phyloP scores from a whole-genome alignment of 2,113 vertebrate genomes.

The Chunga burmeisteri region DNA sequence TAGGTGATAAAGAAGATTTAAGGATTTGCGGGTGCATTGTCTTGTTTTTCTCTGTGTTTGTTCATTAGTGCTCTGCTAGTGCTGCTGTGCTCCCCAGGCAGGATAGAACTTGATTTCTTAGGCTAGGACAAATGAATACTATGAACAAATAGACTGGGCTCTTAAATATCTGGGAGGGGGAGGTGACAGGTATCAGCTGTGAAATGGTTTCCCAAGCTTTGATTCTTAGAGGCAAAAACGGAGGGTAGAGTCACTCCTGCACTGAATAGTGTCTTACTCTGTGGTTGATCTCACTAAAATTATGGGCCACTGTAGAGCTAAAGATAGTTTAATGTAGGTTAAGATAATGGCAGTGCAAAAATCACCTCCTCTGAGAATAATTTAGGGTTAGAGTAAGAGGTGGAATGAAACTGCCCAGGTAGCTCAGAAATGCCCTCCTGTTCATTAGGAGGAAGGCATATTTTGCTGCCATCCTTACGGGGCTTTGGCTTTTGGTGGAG shows the following conservation, averaged over 20 bases:
- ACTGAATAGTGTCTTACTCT: background rate
- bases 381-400: background rate
- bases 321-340: conserved; percentile 2
- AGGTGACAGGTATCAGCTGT: background rate
- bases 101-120: background rate
- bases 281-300: background rate
- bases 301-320: background rate
- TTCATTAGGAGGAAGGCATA: background rate
- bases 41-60: background rate
- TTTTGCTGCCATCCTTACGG: background rate
- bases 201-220: background rate
- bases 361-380: background rate
- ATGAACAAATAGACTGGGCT: background rate
- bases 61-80: background rate
- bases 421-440: background rate
- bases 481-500: background rate
- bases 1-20: background rate
- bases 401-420: background rate
- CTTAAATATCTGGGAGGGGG: background rate
- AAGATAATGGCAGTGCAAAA: background rate
- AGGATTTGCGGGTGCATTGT: background rate
- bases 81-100: background rate
- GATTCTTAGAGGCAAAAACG: background rate
- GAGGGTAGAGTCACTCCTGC: background rate
- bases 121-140: background rate